phyloP scores from a whole-genome alignment of 2,113 vertebrate species.

The Polypterus senegalus region DNA sequence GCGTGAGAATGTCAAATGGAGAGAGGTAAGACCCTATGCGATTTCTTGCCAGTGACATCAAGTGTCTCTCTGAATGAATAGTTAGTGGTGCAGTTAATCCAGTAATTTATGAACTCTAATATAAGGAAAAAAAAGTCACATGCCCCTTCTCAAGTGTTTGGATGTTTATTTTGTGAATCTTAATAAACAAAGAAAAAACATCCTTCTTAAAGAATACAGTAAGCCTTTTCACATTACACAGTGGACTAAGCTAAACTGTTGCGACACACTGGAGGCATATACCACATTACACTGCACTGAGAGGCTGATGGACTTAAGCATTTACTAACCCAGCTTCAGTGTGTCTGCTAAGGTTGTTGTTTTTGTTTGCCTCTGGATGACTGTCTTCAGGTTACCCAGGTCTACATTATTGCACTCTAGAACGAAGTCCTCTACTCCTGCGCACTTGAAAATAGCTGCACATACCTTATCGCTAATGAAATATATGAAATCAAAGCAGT shows the following conservation, averaged over 20 bases:
- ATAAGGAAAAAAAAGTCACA: no score
- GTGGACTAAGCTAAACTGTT: background rate
- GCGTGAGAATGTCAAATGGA: no score
- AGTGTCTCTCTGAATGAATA: no score
- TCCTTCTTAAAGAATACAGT: background rate
- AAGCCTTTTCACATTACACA: slow-evolving; percentile 3
- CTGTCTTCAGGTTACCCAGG: background rate
- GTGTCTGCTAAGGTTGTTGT: background rate
- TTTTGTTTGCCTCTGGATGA: background rate
- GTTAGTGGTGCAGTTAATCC: no score
- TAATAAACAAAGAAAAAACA: no score
- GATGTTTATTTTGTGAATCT: no score
- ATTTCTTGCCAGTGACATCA: no score
- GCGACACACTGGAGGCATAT: background rate
- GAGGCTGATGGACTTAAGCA: background rate
- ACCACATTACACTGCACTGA: background rate
- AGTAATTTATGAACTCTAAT: no score
- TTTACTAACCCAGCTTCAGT: background rate
- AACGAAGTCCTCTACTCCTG: background rate
- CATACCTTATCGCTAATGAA: slow-evolving; percentile 2
- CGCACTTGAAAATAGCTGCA: background rate
- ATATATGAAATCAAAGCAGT: background rate
- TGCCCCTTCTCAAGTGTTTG: no score
- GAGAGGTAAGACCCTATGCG: no score
- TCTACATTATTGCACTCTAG: slow-evolving; percentile 6